phyloP scores from a whole-genome alignment of 37 sponge, comb jelly and placozoan species.

The Chondrilla cf. caribensis region DNA sequence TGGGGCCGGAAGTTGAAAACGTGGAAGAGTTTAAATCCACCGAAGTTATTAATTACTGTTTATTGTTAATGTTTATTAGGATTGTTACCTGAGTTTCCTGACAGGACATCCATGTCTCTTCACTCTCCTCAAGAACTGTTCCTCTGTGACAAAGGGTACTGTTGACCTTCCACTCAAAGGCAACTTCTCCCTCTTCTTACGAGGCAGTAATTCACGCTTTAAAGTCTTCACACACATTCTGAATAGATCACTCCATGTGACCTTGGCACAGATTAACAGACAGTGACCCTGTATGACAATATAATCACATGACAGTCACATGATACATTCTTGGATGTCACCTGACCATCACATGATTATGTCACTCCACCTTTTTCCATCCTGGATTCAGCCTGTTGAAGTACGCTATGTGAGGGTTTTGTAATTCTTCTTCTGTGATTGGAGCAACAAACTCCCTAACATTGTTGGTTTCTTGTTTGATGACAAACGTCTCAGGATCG shows the following conservation, averaged over 20 bases:
- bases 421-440: constrained; percentile 11
- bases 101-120: too few relatives aligned
- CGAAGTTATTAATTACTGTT: too few relatives aligned
- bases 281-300: constrained; percentile 42
- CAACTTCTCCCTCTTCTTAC: background rate
- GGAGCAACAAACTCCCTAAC: constrained; percentile 48
- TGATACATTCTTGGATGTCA: background rate
- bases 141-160: background rate
- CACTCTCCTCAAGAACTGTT: background rate
- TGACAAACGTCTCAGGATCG: constrained; percentile 43
- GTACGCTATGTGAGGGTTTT: constrained; percentile 71
- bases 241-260: constrained; percentile 32
- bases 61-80: too few relatives aligned
- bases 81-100: too few relatives aligned
- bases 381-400: constrained; percentile 59
- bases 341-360: too few relatives aligned
- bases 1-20: too few relatives aligned
- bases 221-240: background rate
- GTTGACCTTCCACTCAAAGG: background rate
- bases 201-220: background rate
- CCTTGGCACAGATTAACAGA: constrained; percentile 14
- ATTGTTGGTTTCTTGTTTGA: constrained; percentile 26
- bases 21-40: too few relatives aligned
- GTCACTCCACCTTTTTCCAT: constrained; percentile 39
- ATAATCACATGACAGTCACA: background rate